phyloP scores from a whole-genome alignment of 1,140 invertebrate species.

The Aricia agestis region DNA sequence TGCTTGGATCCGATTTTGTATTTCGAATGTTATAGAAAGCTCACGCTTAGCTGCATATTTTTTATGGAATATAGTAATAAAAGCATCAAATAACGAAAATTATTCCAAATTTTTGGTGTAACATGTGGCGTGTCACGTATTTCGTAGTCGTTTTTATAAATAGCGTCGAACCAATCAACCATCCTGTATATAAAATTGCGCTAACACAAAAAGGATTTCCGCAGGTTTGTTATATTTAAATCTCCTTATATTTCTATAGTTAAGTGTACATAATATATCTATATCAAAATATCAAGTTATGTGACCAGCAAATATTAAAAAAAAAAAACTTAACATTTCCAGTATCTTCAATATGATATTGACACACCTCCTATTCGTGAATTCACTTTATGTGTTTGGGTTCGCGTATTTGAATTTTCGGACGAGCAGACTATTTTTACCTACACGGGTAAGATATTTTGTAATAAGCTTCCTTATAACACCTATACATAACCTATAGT shows the following conservation, averaged over 20 bases:
- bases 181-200: slow-evolving; percentile 76
- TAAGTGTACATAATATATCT: too few species aligned
- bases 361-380: slow-evolving; percentile 80
- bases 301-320: neutral
- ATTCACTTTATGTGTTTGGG: slow-evolving; percentile 82
- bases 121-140: slow-evolving; percentile 17
- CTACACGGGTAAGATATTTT: slow-evolving; percentile 78
- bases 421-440: slow-evolving; percentile 80
- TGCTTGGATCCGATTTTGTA: too few species aligned
- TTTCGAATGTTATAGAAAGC: too few species aligned
- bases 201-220: slow-evolving; percentile 81
- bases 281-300: neutral
- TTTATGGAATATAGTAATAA: too few species aligned
- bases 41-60: neutral
- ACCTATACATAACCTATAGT: too few species aligned
- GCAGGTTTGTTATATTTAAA: slow-evolving; percentile 71
- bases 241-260: too few species aligned
- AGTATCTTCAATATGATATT: slow-evolving; percentile 81
- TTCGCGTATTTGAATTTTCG: slow-evolving; percentile 77
- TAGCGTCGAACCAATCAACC: slow-evolving; percentile 39
- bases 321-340: slow-evolving; percentile 40
- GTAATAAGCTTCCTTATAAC: neutral
- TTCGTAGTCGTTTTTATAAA: slow-evolving; percentile 27
- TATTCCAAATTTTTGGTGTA: neutral
- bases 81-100: too few species aligned